phyloP scores from a whole-genome alignment of 2,888 invertebrate species.

The Adelphocoris suturalis region DNA sequence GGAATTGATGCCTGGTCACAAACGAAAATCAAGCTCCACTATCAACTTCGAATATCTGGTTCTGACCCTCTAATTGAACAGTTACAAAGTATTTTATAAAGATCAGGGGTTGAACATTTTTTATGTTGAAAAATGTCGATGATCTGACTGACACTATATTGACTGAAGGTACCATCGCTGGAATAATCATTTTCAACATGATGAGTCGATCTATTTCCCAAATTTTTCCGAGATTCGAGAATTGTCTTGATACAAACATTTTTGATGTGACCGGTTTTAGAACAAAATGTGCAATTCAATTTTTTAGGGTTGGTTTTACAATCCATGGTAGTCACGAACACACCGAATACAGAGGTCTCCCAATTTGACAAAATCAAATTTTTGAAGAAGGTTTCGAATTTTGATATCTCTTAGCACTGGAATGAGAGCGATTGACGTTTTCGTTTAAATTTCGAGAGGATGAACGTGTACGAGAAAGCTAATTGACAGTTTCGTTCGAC shows the following conservation, averaged over 20 bases:
- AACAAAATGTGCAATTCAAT: no score
- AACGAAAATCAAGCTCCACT: conserved; percentile 15
- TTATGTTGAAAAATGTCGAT: not conserved
- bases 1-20: conserved; percentile 15
- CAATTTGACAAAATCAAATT: no score
- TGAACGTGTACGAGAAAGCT: no score
- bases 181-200: not conserved
- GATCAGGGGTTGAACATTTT: conserved; percentile 20
- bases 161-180: conserved; percentile 5
- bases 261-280: no score
- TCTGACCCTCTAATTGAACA: not conserved
- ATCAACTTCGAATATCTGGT: conserved; percentile 44
- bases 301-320: not conserved
- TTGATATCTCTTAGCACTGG: no score
- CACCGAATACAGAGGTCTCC: not conserved
- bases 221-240: no score
- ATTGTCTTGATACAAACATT: no score
- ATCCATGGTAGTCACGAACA: not conserved
- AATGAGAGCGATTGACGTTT: no score
- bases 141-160: no score
- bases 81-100: not conserved
- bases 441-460: no score
- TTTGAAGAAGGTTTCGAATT: no score
- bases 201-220: not conserved
- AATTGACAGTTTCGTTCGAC: no score